A percentile compares a stretch with the other conserved stretches of the same genome.
Evolutionary conservation across 2,888 invertebrate genomes (phyloP).

Genomic region (Nomada goodeniana): DNA sequence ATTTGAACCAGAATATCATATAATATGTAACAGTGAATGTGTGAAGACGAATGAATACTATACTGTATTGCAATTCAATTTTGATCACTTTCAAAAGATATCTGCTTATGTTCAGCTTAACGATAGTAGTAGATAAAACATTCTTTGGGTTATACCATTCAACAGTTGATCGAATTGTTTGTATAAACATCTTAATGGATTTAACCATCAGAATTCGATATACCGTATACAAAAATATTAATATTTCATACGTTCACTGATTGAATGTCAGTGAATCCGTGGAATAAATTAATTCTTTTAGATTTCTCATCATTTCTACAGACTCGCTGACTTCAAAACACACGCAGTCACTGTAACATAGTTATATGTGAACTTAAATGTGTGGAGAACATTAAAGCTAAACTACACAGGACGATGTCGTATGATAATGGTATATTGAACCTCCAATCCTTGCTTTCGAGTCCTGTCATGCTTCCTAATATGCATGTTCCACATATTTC

Average conservation of each 20-base stretch:
- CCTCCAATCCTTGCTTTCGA: constrained; percentile 75
- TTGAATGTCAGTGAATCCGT: constrained; percentile 74
- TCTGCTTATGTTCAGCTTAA: not conserved
- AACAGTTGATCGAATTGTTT: not conserved
- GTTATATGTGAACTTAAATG: constrained; percentile 72
- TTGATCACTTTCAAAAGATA: not conserved
- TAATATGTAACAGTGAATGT: constrained; percentile 79
- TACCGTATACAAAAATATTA: constrained; percentile 34
- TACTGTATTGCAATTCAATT: not conserved
- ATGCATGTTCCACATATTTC: constrained; percentile 71
- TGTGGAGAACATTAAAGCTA: constrained; percentile 77
- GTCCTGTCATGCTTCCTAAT: constrained; percentile 69
- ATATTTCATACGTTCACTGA: constrained; percentile 78
- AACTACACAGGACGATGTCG: constrained; percentile 76
- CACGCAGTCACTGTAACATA: constrained; percentile 78
- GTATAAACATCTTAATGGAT: not conserved
- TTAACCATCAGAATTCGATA: constrained; percentile 11
- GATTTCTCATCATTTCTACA: constrained; percentile 64
- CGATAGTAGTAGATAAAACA: not conserved
- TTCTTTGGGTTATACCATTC: not conserved
- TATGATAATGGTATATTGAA: constrained; percentile 75
- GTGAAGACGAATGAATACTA: constrained; percentile 67
- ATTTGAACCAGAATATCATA: constrained; percentile 60
- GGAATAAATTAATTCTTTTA: constrained; percentile 52
- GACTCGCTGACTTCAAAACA: constrained; percentile 73